These are phyloP conservation scores for Muricea muricata DNA, from an alignment of 92 coral and sea anemone genomes.

Conservation along the genomic window DNA sequence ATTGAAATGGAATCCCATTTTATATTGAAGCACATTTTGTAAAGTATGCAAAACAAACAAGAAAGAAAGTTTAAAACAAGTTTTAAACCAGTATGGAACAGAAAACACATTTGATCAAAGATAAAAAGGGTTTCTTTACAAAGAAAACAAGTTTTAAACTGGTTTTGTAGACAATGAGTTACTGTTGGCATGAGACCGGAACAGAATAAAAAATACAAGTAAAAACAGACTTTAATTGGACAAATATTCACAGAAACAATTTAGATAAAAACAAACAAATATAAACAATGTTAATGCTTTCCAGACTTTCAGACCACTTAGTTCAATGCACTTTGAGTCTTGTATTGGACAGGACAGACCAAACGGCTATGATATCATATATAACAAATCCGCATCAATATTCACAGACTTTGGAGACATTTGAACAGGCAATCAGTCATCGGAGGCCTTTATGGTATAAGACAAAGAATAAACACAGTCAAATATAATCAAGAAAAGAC, in stretches of 20 bases:
- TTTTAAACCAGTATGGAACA: too few relatives aligned
- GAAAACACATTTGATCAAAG: too few relatives aligned
- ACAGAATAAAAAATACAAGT: background rate
- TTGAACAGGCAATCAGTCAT: background rate
- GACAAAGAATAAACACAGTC: constrained; percentile 26
- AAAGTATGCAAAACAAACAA: too few relatives aligned
- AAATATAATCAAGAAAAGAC: background rate
- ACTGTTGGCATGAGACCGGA: background rate
- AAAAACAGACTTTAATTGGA: background rate
- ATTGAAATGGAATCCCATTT: too few relatives aligned
- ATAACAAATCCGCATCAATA: background rate
- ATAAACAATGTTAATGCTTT: background rate
- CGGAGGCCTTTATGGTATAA: constrained; percentile 14
- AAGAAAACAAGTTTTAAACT: background rate
- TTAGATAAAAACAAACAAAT: background rate
- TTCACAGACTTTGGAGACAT: background rate
- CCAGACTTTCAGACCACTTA: background rate
- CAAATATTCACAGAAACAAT: constrained; percentile 3
- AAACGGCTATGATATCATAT: too few relatives aligned
- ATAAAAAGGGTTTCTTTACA: background rate
- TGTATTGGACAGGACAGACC: background rate
- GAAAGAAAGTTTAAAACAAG: too few relatives aligned
- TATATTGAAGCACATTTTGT: too few relatives aligned
- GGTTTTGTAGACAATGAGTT: constrained; percentile 11
- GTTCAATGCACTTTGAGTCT: background rate